A percentile compares a stretch with the other conserved stretches of the same genome.
Conservation (phyloP, 2,113 vertebrate genomes). For the Nothoprocta pentlandii region DNA sequence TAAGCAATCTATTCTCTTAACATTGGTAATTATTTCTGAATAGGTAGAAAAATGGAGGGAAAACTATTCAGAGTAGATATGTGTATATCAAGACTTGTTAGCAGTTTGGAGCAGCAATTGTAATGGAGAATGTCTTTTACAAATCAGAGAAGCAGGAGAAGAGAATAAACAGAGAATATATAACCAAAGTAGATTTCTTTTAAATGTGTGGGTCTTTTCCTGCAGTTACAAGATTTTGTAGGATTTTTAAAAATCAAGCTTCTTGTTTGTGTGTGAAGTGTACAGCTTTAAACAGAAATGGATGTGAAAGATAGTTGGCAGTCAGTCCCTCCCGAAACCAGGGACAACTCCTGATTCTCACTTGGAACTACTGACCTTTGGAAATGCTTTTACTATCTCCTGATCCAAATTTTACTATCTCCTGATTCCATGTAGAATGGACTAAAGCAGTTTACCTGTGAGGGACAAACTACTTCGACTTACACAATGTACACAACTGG, state of each 20-base stretch:
- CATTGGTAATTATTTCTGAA: conserved; percentile 10
- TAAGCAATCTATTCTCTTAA: conserved; percentile 1
- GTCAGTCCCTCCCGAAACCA: not conserved
- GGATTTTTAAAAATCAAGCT: not conserved
- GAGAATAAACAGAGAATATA: not conserved
- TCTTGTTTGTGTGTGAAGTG: not conserved
- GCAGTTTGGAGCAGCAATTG: not conserved
- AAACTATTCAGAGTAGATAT: not conserved
- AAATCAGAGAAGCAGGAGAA: not conserved
- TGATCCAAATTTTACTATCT: not conserved
- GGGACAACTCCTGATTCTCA: not conserved
- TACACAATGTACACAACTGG: not conserved
- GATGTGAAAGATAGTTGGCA: not conserved
- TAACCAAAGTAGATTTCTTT: not conserved
- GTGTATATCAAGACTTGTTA: not conserved
- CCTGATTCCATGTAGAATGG: not conserved
- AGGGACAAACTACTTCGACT: not conserved
- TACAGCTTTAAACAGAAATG: not conserved
- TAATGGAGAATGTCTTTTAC: not conserved
- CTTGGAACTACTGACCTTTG: not conserved
- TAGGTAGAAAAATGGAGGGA: not conserved
- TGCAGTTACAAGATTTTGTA: not conserved
- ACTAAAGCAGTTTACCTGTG: not conserved
- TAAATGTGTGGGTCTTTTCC: not conserved
- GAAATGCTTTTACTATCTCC: not conserved